These are phyloP conservation scores for Tetrao urogallus DNA, from an alignment of 2,113 vertebrate species.

Conservation along the genomic window DNA sequence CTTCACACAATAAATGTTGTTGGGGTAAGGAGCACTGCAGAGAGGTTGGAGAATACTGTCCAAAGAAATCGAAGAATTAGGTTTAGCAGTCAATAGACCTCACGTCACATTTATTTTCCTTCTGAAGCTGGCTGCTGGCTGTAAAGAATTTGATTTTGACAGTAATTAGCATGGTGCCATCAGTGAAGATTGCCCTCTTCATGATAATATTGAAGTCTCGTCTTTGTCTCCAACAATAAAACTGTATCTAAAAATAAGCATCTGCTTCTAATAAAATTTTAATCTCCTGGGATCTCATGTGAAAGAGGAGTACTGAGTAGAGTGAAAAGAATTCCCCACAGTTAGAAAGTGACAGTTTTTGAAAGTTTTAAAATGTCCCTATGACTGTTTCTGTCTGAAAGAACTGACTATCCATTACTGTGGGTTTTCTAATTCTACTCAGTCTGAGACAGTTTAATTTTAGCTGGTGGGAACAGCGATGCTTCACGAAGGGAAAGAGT, in stretches of 20 bases:
- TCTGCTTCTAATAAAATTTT: neutral
- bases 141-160: slow-evolving; percentile 35
- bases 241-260: neutral
- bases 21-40: neutral
- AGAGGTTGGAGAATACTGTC: neutral
- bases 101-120: neutral
- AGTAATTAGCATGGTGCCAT: slow-evolving; percentile 17
- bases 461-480: slow-evolving; percentile 27
- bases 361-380: neutral
- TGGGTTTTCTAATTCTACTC: slow-evolving; percentile 35
- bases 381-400: slow-evolving; percentile 20
- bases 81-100: neutral
- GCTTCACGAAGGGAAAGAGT: neutral
- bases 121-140: neutral
- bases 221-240: neutral
- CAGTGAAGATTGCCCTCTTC: neutral
- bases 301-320: neutral
- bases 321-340: neutral
- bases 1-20: neutral
- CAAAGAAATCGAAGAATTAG: neutral
- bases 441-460: slow-evolving; percentile 46
- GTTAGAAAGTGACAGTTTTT: slow-evolving; percentile 16
- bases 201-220: neutral
- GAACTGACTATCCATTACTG: slow-evolving; percentile 10
- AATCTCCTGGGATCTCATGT: neutral